Conservation (phyloP, 2,888 invertebrate species). For the Diarsia brunnea region DNA sequence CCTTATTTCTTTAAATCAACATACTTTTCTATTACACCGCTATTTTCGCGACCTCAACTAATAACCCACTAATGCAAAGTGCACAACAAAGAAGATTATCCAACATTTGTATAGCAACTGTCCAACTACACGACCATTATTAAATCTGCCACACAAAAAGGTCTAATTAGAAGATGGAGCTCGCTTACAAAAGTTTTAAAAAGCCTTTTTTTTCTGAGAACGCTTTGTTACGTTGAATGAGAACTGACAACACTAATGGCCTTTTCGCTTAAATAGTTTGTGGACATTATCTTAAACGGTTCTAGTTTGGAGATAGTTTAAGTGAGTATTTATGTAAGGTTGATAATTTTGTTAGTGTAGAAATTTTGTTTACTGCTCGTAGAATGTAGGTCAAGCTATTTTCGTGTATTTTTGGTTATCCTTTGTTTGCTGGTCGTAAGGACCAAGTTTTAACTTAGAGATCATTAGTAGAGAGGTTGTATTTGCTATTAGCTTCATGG, state of each 20-base stretch:
- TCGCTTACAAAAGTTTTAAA: slow-evolving; percentile 48
- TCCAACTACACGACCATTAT: slow-evolving; percentile 61
- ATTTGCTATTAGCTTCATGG: background rate
- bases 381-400: background rate
- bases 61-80: slow-evolving; percentile 32
- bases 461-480: background rate
- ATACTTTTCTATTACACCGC: background rate
- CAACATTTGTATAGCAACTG: slow-evolving; percentile 68
- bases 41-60: background rate
- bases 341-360: slow-evolving; percentile 33
- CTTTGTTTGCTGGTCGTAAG: background rate
- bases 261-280: slow-evolving; percentile 58
- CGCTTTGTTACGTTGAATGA: slow-evolving; percentile 53
- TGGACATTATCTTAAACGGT: slow-evolving; percentile 56
- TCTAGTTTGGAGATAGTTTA: slow-evolving; percentile 48
- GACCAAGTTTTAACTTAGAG: background rate
- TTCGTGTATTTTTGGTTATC: background rate
- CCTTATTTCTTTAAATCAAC: background rate
- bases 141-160: slow-evolving; percentile 66
- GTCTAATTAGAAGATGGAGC: slow-evolving; percentile 55
- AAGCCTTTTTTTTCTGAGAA: slow-evolving; percentile 36
- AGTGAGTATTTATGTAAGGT: slow-evolving; percentile 17
- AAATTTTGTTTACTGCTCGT: background rate
- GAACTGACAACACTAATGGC: slow-evolving; percentile 57
- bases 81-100: slow-evolving; percentile 65